Percentiles rank a stretch among this genome's conserved stretches.
These are phyloP conservation scores for Urophycis tenuis DNA, from an alignment of 2,797 vertebrate genomes.

Conservation along the genomic window DNA sequence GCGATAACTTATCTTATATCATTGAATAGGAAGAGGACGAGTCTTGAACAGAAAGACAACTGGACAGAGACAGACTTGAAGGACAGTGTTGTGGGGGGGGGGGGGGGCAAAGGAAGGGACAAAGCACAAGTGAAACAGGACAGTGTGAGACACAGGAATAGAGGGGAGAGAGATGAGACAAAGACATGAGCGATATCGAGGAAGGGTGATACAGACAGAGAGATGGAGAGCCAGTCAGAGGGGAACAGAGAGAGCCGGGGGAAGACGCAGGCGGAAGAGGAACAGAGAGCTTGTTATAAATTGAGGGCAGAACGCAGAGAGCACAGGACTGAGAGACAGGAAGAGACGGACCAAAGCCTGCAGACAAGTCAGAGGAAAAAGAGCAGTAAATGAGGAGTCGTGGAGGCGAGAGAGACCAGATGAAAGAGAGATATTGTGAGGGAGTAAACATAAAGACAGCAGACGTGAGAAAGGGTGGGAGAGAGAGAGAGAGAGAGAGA, in stretches of 20 bases:
- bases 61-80: too few species aligned
- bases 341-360: neutral
- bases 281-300: neutral
- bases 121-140: too few species aligned
- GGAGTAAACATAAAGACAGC: neutral
- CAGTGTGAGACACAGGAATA: too few species aligned
- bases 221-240: neutral
- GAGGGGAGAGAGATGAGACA: too few species aligned
- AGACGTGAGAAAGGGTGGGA: neutral
- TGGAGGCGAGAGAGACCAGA: neutral
- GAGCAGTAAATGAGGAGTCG: neutral
- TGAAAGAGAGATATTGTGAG: neutral
- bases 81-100: too few species aligned
- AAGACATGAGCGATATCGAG: too few species aligned
- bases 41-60: too few species aligned
- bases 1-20: too few species aligned
- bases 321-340: neutral
- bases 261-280: neutral
- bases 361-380: neutral
- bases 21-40: too few species aligned
- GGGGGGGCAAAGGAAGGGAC: too few species aligned
- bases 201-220: neutral
- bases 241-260: too few species aligned
- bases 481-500: neutral
- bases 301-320: neutral